Evolutionary conservation across 1,140 invertebrate species (phyloP), one percentile per base, ranked within the genome.

Genomic region (Neodiprion fabricii): DNA sequence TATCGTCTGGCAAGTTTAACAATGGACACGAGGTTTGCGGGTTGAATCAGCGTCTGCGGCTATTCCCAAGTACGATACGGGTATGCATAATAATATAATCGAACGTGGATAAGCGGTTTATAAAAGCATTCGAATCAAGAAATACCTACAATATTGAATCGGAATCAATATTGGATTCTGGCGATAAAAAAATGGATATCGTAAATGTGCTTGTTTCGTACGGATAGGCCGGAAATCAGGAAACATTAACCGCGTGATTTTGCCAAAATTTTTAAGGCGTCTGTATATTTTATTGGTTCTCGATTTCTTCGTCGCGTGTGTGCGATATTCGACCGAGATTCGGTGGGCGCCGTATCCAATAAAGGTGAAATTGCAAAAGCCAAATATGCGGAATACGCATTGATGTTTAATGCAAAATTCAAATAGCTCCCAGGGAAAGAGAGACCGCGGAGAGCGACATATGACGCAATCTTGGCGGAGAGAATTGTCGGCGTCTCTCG

Each of bases 351-450:
- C 66, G 78, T 77, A 79, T 84, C 75, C 81, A 85, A 84, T 84
- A 85, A 83, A 84, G 82, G 72, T 72, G 78, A 81, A 83, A 85
- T 85, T 84, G 80, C 80, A 61, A 73, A 77, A 78, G 74, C 75
- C 78, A 79, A 81, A 80, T 75, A 79, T 17, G 69, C 75, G 76
- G 74, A 72, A 80, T 75, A 83, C 81, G 80, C 81, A 82, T 83
- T 82, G 82, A 85, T 86, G 85, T 86, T 84, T 86, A 85, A 86
- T 86, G 85, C 83, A 86, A 86, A 83, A 85, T 86, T 85, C 83
- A 86, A 85, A 86, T 86, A 78, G 80, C 79, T 69, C 50, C 12
- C 23, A 23, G 9, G 12, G 5, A 21, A 69, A 21, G 40, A 69
- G 67, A 69, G 17, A 11, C 47, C n/a, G 23, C 66, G 66, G 40